These are phyloP conservation scores for Acholoe squamosa DNA, from an alignment of 2,888 invertebrate genomes.

Conservation along the genomic window DNA sequence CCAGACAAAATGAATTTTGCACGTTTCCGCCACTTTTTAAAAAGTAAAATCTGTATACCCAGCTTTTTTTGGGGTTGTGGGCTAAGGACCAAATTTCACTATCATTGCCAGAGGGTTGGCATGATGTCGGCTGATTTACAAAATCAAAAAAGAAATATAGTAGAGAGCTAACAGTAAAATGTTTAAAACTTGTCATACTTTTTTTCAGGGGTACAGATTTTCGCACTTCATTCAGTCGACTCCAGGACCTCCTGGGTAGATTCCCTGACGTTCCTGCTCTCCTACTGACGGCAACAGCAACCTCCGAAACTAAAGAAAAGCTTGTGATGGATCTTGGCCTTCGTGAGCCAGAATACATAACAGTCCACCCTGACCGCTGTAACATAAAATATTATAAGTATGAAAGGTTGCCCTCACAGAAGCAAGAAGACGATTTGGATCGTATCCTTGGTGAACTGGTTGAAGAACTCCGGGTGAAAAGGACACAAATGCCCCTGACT, in stretches of 20 bases:
- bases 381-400: not conserved
- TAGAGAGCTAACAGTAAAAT: no score
- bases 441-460: not conserved
- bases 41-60: no score
- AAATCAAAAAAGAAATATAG: no score
- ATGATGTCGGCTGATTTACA: no score
- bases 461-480: not conserved
- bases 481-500: conserved; percentile 5
- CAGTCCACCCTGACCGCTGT: not conserved
- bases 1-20: no score
- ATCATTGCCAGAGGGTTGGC: no score
- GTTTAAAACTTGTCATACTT: no score
- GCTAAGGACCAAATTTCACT: no score
- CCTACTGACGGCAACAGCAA: not conserved
- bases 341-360: not conserved
- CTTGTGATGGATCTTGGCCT: not conserved
- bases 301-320: not conserved
- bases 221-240: not conserved
- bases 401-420: not conserved
- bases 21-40: no score
- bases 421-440: not conserved
- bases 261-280: not conserved
- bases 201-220: not conserved
- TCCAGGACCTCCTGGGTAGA: not conserved
- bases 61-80: no score